Evolutionary conservation across 2,113 vertebrate genomes (phyloP), one percentile per base, ranked within the genome.

Genomic region (Herpetotheres cachinnans): DNA sequence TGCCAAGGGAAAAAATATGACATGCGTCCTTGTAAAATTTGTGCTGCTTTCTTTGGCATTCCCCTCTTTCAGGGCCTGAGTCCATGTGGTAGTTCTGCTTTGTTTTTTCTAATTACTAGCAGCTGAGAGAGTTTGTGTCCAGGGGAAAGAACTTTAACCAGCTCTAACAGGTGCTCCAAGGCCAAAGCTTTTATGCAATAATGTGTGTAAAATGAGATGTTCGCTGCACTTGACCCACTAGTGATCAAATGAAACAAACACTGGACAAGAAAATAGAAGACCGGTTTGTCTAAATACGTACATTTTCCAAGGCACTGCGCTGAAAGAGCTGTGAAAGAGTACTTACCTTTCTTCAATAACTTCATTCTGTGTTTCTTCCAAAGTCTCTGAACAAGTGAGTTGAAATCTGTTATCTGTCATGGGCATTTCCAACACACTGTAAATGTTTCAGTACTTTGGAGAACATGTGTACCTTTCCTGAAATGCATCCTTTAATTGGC

Each of bases 61-160:
- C 42, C 55, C 30, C 27, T 84, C 72, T 89, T 66, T 32, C 55
- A 86, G 91, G 86, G 87, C 47, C 89, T 56, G 34, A 2, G 17
- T 98, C 92, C 91, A 92, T 90, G 84, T 95, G 91, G 97, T 80
- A 93, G 90, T 96, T 97, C 74, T 94, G 69, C 96, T 98, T 97
- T 97, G 96, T 98, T 97, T 98, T 92, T 94, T 95, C 74, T 97
- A 97, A 98, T 97, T 97, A 90, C 58, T 49, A 63, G 65, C 98
- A 97, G 96, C 95, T 98, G 97, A 91, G 47, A 72, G 49, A 96
- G 77, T 81, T 30, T 89, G 42, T 95, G 67, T 95, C 93, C 96
- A 96, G 84, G 82, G 82, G 26, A 72, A 89, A 90, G 46, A 65
- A 66, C 63, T 83, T 70, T 54, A 62, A 92, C 18, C 42, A 50